Conservation (phyloP, 2,113 vertebrate genomes). For the Mustela nigripes region DNA sequence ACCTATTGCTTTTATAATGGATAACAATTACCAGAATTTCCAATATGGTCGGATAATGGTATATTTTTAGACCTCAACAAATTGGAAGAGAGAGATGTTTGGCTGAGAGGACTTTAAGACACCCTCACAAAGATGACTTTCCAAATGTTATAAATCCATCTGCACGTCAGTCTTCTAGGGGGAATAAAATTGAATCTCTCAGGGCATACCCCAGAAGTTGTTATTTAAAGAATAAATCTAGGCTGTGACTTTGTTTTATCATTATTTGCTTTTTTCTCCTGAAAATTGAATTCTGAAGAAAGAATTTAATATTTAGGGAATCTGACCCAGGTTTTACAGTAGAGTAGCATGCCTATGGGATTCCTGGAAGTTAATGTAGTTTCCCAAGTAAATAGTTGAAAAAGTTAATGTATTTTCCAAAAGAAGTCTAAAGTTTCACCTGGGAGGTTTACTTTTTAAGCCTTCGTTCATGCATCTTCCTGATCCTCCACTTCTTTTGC, state of each 20-base stretch:
- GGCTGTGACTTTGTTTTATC: constrained; percentile 9
- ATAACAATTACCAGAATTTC: neutral
- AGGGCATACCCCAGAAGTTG: neutral
- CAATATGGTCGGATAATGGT: neutral
- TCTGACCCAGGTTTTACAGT: neutral
- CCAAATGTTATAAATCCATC: neutral
- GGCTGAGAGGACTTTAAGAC: neutral
- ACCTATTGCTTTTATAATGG: neutral
- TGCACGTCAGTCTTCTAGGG: neutral
- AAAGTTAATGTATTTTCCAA: neutral
- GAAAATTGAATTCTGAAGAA: neutral
- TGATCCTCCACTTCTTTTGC: constrained; percentile 75
- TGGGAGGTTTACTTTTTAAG: neutral
- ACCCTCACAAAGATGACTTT: neutral
- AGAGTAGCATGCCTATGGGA: neutral
- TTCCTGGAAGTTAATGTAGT: constrained; percentile 40
- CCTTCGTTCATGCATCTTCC: constrained; percentile 19
- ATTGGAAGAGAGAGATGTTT: neutral
- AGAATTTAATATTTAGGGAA: neutral
- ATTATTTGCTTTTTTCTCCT: neutral
- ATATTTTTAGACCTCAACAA: neutral
- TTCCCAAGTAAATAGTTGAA: constrained; percentile 61
- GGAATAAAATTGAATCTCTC: neutral
- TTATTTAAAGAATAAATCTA: constrained; percentile 60
- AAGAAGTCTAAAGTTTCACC: neutral